These are phyloP conservation scores for Grapholita molesta DNA, from an alignment of 1,140 invertebrate species.

Conservation along the genomic window DNA sequence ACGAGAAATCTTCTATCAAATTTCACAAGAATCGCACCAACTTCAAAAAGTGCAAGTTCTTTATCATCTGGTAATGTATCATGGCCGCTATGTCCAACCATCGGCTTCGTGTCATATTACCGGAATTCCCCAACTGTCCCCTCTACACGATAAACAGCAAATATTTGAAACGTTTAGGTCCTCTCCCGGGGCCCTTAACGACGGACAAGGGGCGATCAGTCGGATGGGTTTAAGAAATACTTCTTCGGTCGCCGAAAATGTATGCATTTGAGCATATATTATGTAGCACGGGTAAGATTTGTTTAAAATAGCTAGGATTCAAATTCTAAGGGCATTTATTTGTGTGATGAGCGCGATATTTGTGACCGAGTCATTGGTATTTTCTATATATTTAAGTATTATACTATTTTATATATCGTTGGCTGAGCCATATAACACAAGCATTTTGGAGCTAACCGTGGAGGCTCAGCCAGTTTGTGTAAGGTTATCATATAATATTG, in stretches of 20 bases:
- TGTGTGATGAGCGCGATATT: too few species aligned
- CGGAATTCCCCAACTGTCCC: background rate
- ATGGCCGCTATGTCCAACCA: background rate
- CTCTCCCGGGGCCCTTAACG: background rate
- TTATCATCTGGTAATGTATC: background rate
- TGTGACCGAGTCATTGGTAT: too few species aligned
- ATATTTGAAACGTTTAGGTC: constrained; percentile 12
- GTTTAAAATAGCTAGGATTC: too few species aligned
- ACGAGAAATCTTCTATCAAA: too few species aligned
- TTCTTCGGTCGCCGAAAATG: background rate
- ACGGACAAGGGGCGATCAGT: background rate
- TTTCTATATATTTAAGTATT: too few species aligned
- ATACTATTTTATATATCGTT: too few species aligned
- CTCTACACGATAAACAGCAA: constrained; percentile 2
- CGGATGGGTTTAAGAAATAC: background rate
- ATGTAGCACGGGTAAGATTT: background rate
- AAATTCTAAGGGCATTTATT: too few species aligned
- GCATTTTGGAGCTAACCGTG: too few species aligned
- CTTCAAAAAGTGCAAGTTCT: background rate
- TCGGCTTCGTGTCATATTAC: background rate
- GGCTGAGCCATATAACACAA: too few species aligned
- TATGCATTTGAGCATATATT: background rate
- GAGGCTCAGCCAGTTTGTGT: too few species aligned
- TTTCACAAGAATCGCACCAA: too few species aligned
- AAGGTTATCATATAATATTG: too few species aligned